phyloP scores from a whole-genome alignment of 2,113 vertebrate genomes.

The Litocranius walleri region DNA sequence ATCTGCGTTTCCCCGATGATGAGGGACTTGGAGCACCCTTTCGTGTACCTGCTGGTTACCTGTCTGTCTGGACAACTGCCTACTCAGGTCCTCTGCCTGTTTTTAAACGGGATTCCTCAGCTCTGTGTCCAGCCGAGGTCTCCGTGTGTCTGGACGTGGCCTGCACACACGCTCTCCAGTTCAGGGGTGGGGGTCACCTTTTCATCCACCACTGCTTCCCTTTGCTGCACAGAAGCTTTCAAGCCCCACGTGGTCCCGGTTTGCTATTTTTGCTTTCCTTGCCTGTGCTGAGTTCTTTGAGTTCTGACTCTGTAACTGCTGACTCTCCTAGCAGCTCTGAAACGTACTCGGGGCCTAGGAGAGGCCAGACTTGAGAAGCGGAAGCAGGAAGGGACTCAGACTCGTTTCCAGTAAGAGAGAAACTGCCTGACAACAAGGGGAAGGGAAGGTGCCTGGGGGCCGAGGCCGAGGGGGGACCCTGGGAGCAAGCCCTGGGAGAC shows the following conservation, averaged over 20 bases:
- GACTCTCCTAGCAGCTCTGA: neutral
- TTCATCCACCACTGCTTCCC: neutral
- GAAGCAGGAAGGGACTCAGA: neutral
- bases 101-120: too few species aligned
- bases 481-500: neutral
- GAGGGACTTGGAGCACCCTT: neutral
- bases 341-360: neutral
- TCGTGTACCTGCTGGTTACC: too few species aligned
- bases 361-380: neutral
- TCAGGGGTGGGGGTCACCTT: neutral
- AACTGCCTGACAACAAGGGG: neutral
- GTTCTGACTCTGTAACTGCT: neutral
- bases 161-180: neutral
- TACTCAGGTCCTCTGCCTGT: accelerated
- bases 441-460: neutral
- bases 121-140: too few species aligned
- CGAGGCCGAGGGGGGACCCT: neutral
- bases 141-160: neutral
- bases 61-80: neutral
- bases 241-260: neutral
- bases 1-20: neutral
- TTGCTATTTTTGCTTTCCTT: too few species aligned
- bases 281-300: neutral
- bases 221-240: neutral
- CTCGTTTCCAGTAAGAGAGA: neutral